A percentile compares a stretch with the other conserved stretches of the same genome.
Conservation (phyloP, 2,797 vertebrate species). For the Loriculus beryllinus region DNA sequence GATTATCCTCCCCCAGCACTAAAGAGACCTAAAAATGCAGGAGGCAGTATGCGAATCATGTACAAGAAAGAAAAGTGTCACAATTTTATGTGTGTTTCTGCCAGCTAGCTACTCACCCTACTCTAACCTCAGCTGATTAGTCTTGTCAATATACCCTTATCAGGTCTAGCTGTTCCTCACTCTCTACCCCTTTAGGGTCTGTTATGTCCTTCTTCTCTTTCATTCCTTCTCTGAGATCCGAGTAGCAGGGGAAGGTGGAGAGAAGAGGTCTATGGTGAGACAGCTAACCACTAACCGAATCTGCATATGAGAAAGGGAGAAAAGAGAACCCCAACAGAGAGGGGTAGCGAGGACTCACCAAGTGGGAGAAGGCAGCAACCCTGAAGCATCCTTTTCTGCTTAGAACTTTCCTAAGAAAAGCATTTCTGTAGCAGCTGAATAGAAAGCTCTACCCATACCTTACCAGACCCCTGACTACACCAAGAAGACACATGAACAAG, state of each 20-base stretch:
- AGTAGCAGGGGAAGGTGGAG: neutral
- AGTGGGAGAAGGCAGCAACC: neutral
- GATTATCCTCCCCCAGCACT: neutral
- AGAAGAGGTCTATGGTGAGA: neutral
- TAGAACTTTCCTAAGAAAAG: neutral
- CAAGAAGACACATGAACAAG: neutral
- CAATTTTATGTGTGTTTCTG: neutral
- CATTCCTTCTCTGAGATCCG: neutral
- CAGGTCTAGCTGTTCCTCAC: neutral
- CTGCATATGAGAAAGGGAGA: neutral
- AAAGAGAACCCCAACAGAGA: neutral
- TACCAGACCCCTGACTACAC: neutral
- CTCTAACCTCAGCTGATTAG: neutral
- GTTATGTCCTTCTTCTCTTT: neutral
- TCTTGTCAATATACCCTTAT: neutral
- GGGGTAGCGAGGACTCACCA: fast-evolving
- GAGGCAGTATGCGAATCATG: neutral
- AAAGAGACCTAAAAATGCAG: neutral
- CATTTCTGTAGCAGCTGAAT: neutral
- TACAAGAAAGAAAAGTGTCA: neutral
- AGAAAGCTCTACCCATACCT: neutral
- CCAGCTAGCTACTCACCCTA: neutral
- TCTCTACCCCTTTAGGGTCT: neutral
- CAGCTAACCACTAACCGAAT: neutral
- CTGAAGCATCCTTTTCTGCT: neutral